phyloP scores from a whole-genome alignment of 1,140 invertebrate genomes.

The Apolygus lucorum region DNA sequence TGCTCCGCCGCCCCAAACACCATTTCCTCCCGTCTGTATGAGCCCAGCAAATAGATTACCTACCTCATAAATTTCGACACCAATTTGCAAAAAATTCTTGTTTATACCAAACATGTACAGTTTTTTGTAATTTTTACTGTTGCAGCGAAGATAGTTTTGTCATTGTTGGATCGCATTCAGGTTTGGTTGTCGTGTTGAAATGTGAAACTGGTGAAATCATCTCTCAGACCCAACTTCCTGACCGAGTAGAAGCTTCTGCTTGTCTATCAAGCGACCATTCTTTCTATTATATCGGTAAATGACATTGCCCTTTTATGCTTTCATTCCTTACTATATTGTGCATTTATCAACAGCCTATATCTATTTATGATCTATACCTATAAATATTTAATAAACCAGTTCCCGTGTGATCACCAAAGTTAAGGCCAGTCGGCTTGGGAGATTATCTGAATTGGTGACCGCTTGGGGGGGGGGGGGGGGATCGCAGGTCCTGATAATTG shows the following conservation, averaged over 20 bases:
- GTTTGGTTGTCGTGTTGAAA: constrained; percentile 46
- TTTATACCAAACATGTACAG: too few relatives aligned
- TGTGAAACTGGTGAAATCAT: constrained; percentile 37
- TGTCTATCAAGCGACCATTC: constrained; percentile 40
- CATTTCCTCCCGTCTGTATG: too few relatives aligned
- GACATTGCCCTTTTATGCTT: not conserved
- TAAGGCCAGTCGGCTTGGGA: not conserved
- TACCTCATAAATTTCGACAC: too few relatives aligned
- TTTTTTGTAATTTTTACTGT: too few relatives aligned
- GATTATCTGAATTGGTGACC: not conserved
- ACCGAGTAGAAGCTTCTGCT: constrained; percentile 50
- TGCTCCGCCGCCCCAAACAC: too few relatives aligned
- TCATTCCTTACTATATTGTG: not conserved
- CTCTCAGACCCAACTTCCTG: constrained; percentile 42
- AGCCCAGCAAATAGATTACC: too few relatives aligned
- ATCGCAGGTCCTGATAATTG: too few relatives aligned
- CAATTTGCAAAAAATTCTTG: too few relatives aligned
- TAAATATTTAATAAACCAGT: not conserved
- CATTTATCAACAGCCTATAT: not conserved
- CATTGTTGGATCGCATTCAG: constrained; percentile 53
- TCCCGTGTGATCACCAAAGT: not conserved
- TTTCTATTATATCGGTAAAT: constrained; percentile 40
- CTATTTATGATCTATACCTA: not conserved
- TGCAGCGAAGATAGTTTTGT: constrained; percentile 37
- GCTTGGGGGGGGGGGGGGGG: too few relatives aligned